These are phyloP conservation scores for Centroberyx gerrardi DNA, from an alignment of 2,797 vertebrate species.

Conservation along the genomic window DNA sequence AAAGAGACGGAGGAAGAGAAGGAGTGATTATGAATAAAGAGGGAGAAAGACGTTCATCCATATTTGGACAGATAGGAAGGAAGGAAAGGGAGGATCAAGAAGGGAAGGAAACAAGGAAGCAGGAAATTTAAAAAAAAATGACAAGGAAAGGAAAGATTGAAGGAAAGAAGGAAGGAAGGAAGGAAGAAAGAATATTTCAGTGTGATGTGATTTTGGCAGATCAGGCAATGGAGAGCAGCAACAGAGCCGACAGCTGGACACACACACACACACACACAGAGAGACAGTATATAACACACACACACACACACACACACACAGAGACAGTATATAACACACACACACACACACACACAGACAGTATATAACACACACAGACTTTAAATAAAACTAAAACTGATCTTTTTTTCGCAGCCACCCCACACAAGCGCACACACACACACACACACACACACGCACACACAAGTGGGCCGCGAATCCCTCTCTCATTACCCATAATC, in stretches of 20 bases:
- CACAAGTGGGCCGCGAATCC: constrained; percentile 36
- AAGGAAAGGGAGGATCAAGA: no score
- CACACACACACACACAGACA: constrained; percentile 23
- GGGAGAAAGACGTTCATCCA: no score
- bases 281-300: neutral
- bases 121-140: no score
- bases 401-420: neutral
- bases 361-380: no score
- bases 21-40: no score
- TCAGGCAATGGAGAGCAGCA: neutral
- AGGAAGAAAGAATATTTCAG: neutral
- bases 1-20: no score
- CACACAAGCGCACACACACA: neutral
- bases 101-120: neutral
- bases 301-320: constrained; percentile 3
- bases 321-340: neutral
- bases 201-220: neutral
- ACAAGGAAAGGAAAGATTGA: no score
- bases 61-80: no score
- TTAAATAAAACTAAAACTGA: neutral
- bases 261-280: constrained; percentile 12
- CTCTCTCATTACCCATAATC: constrained; percentile 74
- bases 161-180: neutral
- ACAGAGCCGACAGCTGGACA: neutral
- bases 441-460: constrained; percentile 23